Percentiles rank a stretch among this genome's conserved stretches.
Conservation (phyloP, 2,888 invertebrate genomes). For the Ferdinandea cuprea region DNA sequence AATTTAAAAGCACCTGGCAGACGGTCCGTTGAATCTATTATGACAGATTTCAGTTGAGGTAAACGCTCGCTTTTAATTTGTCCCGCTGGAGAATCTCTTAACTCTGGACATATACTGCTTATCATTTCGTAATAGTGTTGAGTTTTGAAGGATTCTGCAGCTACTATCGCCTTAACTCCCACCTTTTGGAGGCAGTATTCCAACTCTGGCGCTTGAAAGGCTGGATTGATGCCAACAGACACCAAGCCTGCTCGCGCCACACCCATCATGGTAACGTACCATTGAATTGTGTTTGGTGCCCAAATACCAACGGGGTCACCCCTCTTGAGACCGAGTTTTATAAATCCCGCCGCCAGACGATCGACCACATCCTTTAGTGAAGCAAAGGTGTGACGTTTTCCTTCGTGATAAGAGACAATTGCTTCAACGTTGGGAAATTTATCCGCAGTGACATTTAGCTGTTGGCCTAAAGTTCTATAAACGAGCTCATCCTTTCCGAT, state of each 20-base stretch:
- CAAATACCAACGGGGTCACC: constrained; percentile 90
- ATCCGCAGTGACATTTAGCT: constrained; percentile 83
- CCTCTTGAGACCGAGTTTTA: constrained; percentile 86
- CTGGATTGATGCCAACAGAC: constrained; percentile 89
- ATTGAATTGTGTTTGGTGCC: constrained; percentile 89
- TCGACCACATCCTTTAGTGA: constrained; percentile 84
- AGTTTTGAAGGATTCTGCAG: constrained; percentile 85
- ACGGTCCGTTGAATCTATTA: constrained; percentile 84
- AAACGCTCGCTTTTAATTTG: constrained; percentile 81
- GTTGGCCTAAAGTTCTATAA: constrained; percentile 84
- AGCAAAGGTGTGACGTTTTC: constrained; percentile 83
- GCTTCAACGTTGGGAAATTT: constrained; percentile 84
- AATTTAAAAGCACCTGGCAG: constrained; percentile 82
- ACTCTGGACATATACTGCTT: constrained; percentile 84
- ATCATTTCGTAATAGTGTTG: constrained; percentile 87
- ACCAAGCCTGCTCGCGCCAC: constrained; percentile 88
- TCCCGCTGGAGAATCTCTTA: constrained; percentile 82
- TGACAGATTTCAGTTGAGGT: constrained; percentile 84
- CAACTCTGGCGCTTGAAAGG: constrained; percentile 87
- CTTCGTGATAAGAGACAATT: constrained; percentile 84
- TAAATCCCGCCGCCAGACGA: constrained; percentile 87
- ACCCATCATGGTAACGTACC: constrained; percentile 88
- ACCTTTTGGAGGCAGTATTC: constrained; percentile 88
- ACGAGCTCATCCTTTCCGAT: constrained; percentile 83
- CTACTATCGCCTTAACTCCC: constrained; percentile 86